phyloP scores from a whole-genome alignment of 2,113 vertebrate genomes.

The Epinephelus fuscoguttatus region DNA sequence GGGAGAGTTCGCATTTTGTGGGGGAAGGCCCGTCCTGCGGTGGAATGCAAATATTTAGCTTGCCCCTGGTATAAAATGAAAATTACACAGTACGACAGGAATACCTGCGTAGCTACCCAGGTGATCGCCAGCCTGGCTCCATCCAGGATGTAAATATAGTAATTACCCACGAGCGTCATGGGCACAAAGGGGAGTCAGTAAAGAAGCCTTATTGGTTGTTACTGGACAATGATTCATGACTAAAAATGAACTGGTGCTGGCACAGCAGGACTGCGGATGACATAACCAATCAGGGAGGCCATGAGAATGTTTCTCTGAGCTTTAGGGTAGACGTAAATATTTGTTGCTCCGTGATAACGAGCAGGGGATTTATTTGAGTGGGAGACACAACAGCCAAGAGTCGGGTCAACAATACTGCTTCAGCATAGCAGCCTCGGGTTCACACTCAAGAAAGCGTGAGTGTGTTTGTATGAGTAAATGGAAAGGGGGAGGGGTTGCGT shows the following conservation, averaged over 20 bases:
- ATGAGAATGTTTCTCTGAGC: constrained; percentile 76
- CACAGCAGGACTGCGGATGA: constrained; percentile 38
- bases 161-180: constrained; percentile 68
- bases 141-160: constrained; percentile 74
- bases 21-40: constrained; percentile 50
- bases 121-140: constrained; percentile 79
- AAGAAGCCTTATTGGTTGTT: constrained; percentile 40
- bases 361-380: constrained; percentile 57
- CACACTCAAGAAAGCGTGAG: constrained; percentile 16
- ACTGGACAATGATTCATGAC: constrained; percentile 57
- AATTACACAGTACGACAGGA: constrained; percentile 76
- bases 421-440: constrained; percentile 14
- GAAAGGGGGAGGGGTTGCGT: constrained; percentile 1
- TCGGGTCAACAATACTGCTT: constrained; percentile 36
- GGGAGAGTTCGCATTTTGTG: constrained; percentile 45
- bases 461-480: constrained; percentile 1
- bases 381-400: constrained; percentile 64
- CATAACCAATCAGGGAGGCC: constrained; percentile 54
- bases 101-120: constrained; percentile 80
- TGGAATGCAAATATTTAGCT: constrained; percentile 83
- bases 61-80: constrained; percentile 72
- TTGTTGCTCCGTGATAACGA: constrained; percentile 70
- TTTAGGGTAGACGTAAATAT: constrained; percentile 71
- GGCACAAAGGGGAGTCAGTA: constrained; percentile 42
- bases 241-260: constrained; percentile 51